Base-by-base conservation (phyloP, 2,888 invertebrate genomes). In the Apodemia mormo region DNA sequence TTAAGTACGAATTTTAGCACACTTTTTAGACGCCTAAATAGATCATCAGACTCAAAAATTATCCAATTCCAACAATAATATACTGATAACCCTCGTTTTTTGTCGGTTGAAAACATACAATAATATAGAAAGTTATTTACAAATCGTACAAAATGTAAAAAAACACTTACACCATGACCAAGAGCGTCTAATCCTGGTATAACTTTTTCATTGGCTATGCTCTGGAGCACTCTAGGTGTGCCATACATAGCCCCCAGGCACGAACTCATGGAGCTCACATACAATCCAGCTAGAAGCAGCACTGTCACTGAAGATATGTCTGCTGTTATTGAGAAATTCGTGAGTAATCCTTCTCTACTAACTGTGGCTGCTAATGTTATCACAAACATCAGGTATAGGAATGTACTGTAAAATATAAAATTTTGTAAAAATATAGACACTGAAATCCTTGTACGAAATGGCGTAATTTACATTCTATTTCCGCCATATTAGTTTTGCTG, bases 241-340 rank as follows among this genome's bases (percentile, higher is more conserved):
- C 99, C 99, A 82, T 99, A 99, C 96, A 99, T 97, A 54, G 98
- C 98, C 12, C 98, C 99, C 79, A 99, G 95, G 83, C 98, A 98
- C 66, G 98, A 98, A 64, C 98, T 98, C 95, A 99, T 97, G 29
- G 98, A 98, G 69, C 98, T 98, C 22, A 99, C 98, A 88, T 99
- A 99, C 68, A 99, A 94, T 30, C 99, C 99, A 70, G 98, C 96
- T 56, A 99, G 92, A 71, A 99, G 94, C 58, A 99, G 88, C 68
- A 98, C 96, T 69, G 96, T 95, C 58, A 97, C 94, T 0, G 96
- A 97, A 0, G 97, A 97, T 67, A 99, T 98, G 84, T 97, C 97
- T 61, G 98, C 97, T 7, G 98, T 96, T 81, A 99, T 98, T 94
- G 98, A 97, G 82, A 96, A 98, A 87, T 99, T 97, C 58, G 82